Percentiles rank a stretch among this genome's conserved stretches.
These are phyloP conservation scores for Germaria angustata DNA, from an alignment of 2,888 invertebrate species.

Conservation along the genomic window DNA sequence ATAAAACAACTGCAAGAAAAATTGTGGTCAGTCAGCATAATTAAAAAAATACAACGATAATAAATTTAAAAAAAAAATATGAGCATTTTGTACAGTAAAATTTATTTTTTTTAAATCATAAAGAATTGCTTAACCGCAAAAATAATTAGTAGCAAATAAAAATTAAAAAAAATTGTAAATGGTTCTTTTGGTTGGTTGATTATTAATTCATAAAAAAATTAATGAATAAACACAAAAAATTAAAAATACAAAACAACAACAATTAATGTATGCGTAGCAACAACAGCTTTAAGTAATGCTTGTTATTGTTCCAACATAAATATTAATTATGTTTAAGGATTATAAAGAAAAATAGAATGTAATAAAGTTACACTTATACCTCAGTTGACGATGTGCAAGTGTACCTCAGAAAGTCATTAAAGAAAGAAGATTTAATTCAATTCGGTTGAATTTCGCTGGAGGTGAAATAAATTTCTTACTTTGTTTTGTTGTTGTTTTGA, in stretches of 20 bases:
- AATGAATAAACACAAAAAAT: neutral
- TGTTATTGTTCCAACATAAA: slow-evolving; percentile 9
- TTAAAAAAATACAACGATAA: slow-evolving; percentile 14
- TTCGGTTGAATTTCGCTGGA: no score
- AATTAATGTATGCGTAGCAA: neutral
- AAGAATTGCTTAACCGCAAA: slow-evolving; percentile 57
- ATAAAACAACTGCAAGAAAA: slow-evolving; percentile 6
- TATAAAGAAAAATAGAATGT: neutral
- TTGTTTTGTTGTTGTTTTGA: no score
- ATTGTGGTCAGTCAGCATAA: slow-evolving; percentile 50
- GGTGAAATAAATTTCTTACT: no score
- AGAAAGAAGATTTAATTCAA: no score
- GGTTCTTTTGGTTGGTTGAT: neutral
- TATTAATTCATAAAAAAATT: slow-evolving; percentile 15
- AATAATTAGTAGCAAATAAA: slow-evolving; percentile 55
- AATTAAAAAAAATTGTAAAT: slow-evolving; percentile 4
- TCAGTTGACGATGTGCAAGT: neutral
- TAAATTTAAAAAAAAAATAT: neutral
- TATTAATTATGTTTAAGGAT: slow-evolving; percentile 14
- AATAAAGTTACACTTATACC: neutral
- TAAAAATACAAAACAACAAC: slow-evolving; percentile 2
- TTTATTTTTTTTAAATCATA: neutral
- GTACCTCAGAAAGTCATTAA: no score
- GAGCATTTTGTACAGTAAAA: neutral
- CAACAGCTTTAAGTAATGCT: neutral